A percentile compares a stretch with the other conserved stretches of the same genome.
phyloP scores from a whole-genome alignment of 1,140 invertebrate genomes.

The Zaprionus taronus region DNA sequence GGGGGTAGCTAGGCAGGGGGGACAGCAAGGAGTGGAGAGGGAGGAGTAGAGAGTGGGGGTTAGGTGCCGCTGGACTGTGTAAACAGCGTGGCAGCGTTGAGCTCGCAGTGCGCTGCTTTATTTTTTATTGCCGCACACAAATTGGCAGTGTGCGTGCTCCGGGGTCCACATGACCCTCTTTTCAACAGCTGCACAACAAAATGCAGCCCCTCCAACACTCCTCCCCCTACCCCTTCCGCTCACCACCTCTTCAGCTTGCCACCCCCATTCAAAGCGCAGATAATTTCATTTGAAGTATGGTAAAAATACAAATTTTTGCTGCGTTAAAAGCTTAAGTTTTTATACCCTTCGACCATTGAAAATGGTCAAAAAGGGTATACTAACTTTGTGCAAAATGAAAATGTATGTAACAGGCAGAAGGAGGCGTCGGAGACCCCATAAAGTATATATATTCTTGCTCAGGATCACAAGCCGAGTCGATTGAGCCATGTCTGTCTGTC shows the following conservation, averaged over 20 bases:
- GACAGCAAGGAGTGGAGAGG: not conserved
- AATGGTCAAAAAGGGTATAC: no score
- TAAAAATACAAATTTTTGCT: constrained; percentile 72
- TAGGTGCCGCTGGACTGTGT: constrained; percentile 59
- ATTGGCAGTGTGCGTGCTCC: constrained; percentile 78
- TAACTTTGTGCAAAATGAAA: no score
- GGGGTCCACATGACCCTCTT: constrained; percentile 72
- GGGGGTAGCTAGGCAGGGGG: constrained; percentile 17
- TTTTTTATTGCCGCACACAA: constrained; percentile 64
- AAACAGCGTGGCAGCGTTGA: constrained; percentile 54
- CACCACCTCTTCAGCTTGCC: not conserved
- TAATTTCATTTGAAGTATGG: constrained; percentile 82
- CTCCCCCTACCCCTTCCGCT: not conserved
- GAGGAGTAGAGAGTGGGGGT: constrained; percentile 15
- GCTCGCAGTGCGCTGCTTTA: constrained; percentile 38
- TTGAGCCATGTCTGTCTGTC: no score
- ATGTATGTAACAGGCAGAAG: no score
- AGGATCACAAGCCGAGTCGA: no score
- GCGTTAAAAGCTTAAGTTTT: no score
- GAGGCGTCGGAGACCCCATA: no score
- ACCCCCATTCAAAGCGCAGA: constrained; percentile 64
- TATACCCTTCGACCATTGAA: no score
- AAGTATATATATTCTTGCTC: no score
- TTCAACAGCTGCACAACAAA: constrained; percentile 71
- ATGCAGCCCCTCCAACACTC: constrained; percentile 32